Evolutionary conservation across 2,113 vertebrate genomes (phyloP).

Genomic region (Gopherus evgoodei): DNA sequence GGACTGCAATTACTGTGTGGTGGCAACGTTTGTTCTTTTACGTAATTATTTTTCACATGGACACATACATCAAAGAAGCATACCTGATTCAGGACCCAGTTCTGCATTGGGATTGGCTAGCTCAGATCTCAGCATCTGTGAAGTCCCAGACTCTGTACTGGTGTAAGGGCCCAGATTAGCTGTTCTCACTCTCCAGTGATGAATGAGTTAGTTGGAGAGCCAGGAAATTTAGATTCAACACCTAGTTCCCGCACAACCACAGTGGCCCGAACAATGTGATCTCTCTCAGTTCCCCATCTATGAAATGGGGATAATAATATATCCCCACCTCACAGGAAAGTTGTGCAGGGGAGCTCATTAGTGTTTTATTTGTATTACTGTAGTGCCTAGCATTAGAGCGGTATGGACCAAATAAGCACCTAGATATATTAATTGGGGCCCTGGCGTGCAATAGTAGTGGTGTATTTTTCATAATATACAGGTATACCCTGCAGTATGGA

Average conservation of each 20-base stretch:
- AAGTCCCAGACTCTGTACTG: not conserved
- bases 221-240: not conserved
- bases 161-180: not conserved
- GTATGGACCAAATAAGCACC: not conserved
- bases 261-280: not conserved
- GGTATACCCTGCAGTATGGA: accelerated
- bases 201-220: not conserved
- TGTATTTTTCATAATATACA: not conserved
- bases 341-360: not conserved
- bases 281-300: not conserved
- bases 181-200: not conserved
- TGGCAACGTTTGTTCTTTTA: not conserved
- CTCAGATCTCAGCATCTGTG: not conserved
- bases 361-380: not conserved
- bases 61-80: not conserved
- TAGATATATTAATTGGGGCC: not conserved
- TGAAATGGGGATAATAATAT: not conserved
- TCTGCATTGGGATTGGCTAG: not conserved
- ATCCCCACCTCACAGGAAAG: not conserved
- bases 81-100: not conserved
- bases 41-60: not conserved
- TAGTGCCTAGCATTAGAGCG: not conserved
- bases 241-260: not conserved
- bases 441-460: not conserved
- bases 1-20: not conserved